Evolutionary conservation across 2,113 vertebrate genomes (phyloP).

Genomic region (Cisticola juncidis): DNA sequence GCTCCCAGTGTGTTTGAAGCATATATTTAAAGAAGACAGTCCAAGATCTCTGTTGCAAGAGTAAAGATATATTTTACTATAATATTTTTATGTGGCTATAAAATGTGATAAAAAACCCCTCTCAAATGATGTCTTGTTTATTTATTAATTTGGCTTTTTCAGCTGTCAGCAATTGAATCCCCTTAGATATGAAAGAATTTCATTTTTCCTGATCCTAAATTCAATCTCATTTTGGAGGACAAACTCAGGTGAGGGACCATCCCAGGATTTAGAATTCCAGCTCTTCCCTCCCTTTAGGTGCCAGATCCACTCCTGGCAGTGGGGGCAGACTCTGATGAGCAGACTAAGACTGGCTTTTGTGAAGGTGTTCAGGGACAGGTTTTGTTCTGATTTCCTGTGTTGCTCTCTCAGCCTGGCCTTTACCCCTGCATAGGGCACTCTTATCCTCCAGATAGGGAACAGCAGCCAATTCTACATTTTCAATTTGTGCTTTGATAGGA

Average conservation of each 20-base stretch:
- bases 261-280: background rate
- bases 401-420: background rate
- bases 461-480: background rate
- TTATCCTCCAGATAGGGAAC: background rate
- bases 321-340: background rate
- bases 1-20: background rate
- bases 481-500: background rate
- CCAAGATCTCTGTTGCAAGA: background rate
- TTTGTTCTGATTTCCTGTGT: background rate
- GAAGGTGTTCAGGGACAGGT: background rate
- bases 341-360: background rate
- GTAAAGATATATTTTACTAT: conserved; percentile 1
- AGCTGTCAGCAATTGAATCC: background rate
- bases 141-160: conserved; percentile 9
- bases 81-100: conserved; percentile 7
- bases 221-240: background rate
- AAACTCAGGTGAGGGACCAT: background rate
- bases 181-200: background rate
- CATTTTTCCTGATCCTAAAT: background rate
- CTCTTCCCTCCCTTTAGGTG: background rate
- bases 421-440: background rate
- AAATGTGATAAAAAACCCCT: background rate
- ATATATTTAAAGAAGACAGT: background rate
- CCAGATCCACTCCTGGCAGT: background rate
- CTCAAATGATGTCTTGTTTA: background rate